Base-by-base conservation (phyloP, 2,113 vertebrate species). In the Boulengerochromis microlepis region DNA sequence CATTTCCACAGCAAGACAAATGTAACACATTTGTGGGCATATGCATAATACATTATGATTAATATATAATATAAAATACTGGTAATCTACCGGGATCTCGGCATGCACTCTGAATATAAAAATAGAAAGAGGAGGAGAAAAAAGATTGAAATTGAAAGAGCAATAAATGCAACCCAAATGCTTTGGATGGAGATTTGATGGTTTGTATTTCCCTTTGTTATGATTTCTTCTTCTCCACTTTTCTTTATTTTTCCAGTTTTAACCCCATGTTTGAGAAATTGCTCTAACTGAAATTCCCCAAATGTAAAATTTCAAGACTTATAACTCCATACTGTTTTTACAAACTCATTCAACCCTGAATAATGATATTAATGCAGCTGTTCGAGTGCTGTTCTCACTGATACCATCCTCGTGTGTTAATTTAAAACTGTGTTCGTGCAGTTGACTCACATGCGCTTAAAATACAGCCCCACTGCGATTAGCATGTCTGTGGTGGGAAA, bases 331-430 rank as follows among this genome's bases (percentile, higher is more conserved):
- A 18, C 7, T 10, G 1, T 9, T 35, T 81, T 40, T 29, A 45
- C 7, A 59, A 38, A 56, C 38, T 52, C 54, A 61, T 97, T 90
- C 95, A 96, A 90, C 94, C 95, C 93, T 93, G 96, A 97, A 96
- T 92, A 94, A 95, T 94, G 96, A 97, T 97, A 96, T 97, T 92
- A 92, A 94, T 94, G 96, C 97, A 98, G 97, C 97, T 98, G 97
- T 95, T 96, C 93, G 94, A 97, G 85, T 93, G 94, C 95, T 95
- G 4, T 92, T 94, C 92, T 94, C 85, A 1, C 26, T 83, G 6
- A 93, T 90, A 82, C 38, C 35, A 69, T 90, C 96, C 96, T 95
- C 96, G 94, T 97, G 95, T 95, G 94, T 96, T 96, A 93, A 96
- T 89, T 86, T 86, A 18, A 89, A 94, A 91, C 24, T 2, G 29